Evolutionary conservation across 2,888 invertebrate species (phyloP).

Genomic region (Saturnia pavonia): DNA sequence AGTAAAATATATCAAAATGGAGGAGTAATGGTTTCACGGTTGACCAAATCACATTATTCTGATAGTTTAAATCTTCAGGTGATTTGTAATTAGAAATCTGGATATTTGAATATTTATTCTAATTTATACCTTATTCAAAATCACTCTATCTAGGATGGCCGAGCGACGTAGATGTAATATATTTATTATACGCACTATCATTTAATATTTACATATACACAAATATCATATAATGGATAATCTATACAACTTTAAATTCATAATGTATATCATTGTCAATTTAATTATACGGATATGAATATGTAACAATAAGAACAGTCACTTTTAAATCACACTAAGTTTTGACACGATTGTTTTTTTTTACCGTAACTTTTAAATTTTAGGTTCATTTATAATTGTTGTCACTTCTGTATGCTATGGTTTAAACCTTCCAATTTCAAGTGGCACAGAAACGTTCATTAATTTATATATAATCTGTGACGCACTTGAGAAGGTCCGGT

Average conservation of each 20-base stretch:
- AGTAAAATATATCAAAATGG: background rate
- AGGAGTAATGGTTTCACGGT: background rate
- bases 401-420: slow-evolving; percentile 4
- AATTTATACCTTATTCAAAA: slow-evolving; percentile 1
- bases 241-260: slow-evolving; percentile 17
- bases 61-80: background rate
- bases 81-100: background rate
- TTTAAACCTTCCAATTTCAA: slow-evolving; percentile 42
- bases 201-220: slow-evolving; percentile 20
- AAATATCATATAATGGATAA: slow-evolving; percentile 13
- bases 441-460: slow-evolving; percentile 34
- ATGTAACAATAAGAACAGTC: slow-evolving; percentile 11
- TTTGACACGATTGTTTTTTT: slow-evolving; percentile 8
- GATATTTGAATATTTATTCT: background rate
- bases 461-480: slow-evolving; percentile 69
- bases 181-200: background rate
- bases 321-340: slow-evolving; percentile 10
- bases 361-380: background rate
- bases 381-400: background rate
- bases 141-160: slow-evolving; percentile 4
- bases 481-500: slow-evolving; percentile 79
- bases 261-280: slow-evolving; percentile 11
- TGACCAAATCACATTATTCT: background rate
- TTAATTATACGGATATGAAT: slow-evolving; percentile 21
- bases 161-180: background rate